Base-by-base conservation (phyloP, 2,797 vertebrate species). In the Spea hammondii region DNA sequence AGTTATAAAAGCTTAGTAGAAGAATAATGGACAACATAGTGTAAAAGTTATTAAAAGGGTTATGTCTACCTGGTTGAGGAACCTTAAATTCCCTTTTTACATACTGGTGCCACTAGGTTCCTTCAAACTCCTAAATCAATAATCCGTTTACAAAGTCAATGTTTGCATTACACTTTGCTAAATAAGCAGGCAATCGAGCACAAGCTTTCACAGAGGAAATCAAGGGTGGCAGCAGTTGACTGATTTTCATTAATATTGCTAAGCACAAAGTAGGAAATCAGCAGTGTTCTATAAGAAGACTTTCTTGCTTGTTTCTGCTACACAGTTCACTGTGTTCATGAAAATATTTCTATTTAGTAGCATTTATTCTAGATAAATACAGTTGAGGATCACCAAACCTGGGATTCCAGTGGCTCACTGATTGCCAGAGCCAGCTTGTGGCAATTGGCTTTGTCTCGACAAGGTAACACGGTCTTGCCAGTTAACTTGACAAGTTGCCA, bases 121-220 rank as follows among this genome's bases (percentile, higher is more conserved):
- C 5, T 60, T 79, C 54, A 66, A 51, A 69, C 51, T 70, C 6
- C 72, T 10, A 66, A 48, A 64, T 74, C 57, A 74, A 70, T 79
- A 74, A 74, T 70, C 48, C n/a, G 65, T 65, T n/a, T 70, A 47
- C 70, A 67, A 74, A 74, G 55, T 64, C 72, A 79, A 62, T 59
- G 55, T 69, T 74, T 51, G 72, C 78, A 70, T 69, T 74, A 68
- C 46, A 64, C 65, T 70, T 74, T 74, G 78, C 78, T 74, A 70
- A 79, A 79, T 70, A 74, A 79, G 65, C 65, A 74, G 53, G 55
- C 32, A 55, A 47, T 53, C n/a, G 6, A 69, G 62, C 55, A 62
- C 68, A 53, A 64, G 62, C 54, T 79, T 44, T 74, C 71, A 74
- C 65, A 8, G 78, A 69, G 65, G 71, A 53, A 74, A 59, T 51